These are phyloP conservation scores for Perca fluviatilis DNA, from an alignment of 2,113 vertebrate species.

Conservation along the genomic window DNA sequence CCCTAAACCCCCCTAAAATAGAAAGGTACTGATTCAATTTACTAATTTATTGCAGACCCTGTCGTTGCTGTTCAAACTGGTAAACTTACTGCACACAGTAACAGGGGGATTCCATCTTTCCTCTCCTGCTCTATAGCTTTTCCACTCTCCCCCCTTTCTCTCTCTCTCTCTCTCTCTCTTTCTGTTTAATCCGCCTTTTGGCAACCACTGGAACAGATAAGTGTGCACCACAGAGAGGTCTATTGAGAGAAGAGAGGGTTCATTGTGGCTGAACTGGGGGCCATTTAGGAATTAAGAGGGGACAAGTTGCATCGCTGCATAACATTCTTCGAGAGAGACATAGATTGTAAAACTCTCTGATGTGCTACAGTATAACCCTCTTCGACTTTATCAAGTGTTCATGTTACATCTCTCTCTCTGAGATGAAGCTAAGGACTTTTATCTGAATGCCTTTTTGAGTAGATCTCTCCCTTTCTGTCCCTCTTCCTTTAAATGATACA, in stretches of 20 bases:
- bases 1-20: neutral
- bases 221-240: conserved; percentile 12
- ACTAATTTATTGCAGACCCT: no score
- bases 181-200: conserved; percentile 13
- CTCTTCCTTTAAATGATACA: neutral
- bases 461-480: neutral
- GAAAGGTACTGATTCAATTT: no score
- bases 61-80: neutral
- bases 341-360: neutral
- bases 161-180: neutral
- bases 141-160: neutral
- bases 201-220: neutral
- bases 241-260: conserved; percentile 35
- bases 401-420: neutral
- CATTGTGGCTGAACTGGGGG: conserved; percentile 28
- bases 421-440: neutral
- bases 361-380: no score
- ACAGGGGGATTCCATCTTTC: no score
- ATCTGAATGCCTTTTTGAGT: neutral
- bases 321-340: neutral
- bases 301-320: conserved; percentile 20
- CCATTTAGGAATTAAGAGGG: conserved; percentile 22
- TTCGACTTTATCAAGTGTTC: neutral
- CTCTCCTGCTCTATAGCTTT: neutral
- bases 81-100: neutral